A percentile compares a stretch with the other conserved stretches of the same genome.
These are phyloP conservation scores for Parascotia fuliginaria DNA, from an alignment of 2,888 invertebrate species.

Conservation along the genomic window DNA sequence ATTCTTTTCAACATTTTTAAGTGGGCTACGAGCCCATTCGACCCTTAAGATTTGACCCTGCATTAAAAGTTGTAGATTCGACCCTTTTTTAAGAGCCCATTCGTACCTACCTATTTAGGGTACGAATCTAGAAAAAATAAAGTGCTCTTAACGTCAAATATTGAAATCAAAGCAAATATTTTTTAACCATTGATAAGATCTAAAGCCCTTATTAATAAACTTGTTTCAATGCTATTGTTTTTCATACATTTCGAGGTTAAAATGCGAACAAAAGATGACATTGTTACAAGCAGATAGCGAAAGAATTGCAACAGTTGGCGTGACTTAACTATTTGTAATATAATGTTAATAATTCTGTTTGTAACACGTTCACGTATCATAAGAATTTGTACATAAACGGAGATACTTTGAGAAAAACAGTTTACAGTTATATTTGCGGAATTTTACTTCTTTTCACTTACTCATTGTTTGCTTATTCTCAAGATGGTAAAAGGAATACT, in stretches of 20 bases:
- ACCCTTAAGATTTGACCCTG: too few relatives aligned
- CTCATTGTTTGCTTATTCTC: slow-evolving; percentile 20
- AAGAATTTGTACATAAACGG: slow-evolving; percentile 23
- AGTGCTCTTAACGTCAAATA: too few relatives aligned
- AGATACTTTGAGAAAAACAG: slow-evolving; percentile 20
- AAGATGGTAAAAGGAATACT: slow-evolving; percentile 10
- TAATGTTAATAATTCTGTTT: slow-evolving; percentile 71
- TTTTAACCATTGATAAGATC: slow-evolving; percentile 1
- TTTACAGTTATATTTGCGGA: slow-evolving; percentile 16
- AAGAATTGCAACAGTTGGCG: slow-evolving; percentile 55
- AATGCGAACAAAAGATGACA: slow-evolving; percentile 45
- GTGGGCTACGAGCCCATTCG: too few relatives aligned
- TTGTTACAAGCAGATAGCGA: slow-evolving; percentile 41
- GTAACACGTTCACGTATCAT: slow-evolving; percentile 41
- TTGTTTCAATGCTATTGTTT: slow-evolving; percentile 16
- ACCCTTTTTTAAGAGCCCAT: too few relatives aligned
- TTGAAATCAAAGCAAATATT: not conserved
- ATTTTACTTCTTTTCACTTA: slow-evolving; percentile 16
- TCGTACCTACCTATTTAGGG: too few relatives aligned
- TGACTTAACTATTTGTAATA: slow-evolving; percentile 61
- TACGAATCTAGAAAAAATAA: too few relatives aligned
- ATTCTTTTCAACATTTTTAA: too few relatives aligned
- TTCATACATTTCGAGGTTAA: slow-evolving; percentile 17
- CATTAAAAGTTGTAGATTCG: too few relatives aligned
- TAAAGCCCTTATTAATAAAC: slow-evolving; percentile 1